phyloP scores from a whole-genome alignment of 2,797 vertebrate genomes.

The Chloroceryle inda region DNA sequence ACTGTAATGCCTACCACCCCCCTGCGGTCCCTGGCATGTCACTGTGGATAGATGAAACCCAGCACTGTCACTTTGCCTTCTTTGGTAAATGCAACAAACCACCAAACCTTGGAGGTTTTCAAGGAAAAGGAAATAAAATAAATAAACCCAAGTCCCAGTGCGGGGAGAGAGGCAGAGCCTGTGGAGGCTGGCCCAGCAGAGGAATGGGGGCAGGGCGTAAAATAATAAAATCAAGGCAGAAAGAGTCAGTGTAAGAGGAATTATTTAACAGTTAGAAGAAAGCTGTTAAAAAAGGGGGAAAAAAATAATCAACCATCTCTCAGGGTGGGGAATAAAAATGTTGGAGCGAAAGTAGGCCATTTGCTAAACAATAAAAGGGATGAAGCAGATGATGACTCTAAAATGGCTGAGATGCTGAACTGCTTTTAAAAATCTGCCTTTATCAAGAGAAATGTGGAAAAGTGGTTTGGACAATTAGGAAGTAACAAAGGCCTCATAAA shows the following conservation, averaged over 20 bases:
- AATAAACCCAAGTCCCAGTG: not conserved
- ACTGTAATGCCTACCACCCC: fast-evolving
- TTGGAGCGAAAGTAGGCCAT: conserved; percentile 46
- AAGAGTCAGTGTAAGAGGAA: not conserved
- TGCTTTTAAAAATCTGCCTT: conserved; percentile 44
- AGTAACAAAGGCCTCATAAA: conserved; percentile 39
- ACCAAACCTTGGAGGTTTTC: not conserved
- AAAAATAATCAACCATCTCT: not conserved
- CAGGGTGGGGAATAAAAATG: not conserved
- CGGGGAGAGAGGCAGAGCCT: not conserved
- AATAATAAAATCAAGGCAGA: not conserved
- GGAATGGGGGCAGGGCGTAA: not conserved
- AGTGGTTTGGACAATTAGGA: conserved; percentile 67
- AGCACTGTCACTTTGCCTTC: not conserved
- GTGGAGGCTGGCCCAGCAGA: not conserved
- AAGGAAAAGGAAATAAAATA: not conserved
- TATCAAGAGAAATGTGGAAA: conserved; percentile 35
- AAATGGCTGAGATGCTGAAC: conserved; percentile 40
- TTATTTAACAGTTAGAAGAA: conserved; percentile 45
- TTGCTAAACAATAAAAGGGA: conserved; percentile 52
- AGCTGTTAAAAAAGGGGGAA: not conserved
- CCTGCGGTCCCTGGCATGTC: fast-evolving
- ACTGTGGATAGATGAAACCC: not conserved
- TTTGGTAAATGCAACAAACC: not conserved
- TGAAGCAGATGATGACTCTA: conserved; percentile 42